Base-by-base conservation (phyloP, 1,140 invertebrate species). In the Eupeodes corollae region DNA sequence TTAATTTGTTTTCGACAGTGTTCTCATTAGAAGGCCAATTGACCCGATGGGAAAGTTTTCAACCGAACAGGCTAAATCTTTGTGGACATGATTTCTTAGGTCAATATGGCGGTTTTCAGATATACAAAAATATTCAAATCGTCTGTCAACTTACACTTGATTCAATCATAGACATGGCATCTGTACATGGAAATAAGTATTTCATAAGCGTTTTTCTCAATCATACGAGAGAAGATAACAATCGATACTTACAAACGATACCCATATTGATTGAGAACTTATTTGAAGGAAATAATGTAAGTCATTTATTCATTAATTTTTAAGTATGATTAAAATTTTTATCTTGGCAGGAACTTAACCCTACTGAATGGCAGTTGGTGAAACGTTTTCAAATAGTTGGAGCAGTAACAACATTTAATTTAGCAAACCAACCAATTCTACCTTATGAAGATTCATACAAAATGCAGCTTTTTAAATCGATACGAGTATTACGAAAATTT, bases 361-460 rank as follows among this genome's bases (percentile, higher is more conserved):
- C 21, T 26, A 8, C 21, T 26, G 67, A 77, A 35, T 78, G 79
- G 78, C 73, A 78, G 49, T 56, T 87, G 14, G 75, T 79, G 0
- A 70, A 77, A 46, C 73, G 83, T 48, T 84, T 86, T 59, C 84
- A 86, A 57, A 52, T 84, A 3, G 70, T 84, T 30, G 79, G 86
- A 52, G 73, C 66, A 5, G 51, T 42, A 1, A 39, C 49, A 9
- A 5, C 14, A 52, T 45, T 41, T 47, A 50, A 0, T 42, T 50
- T 2, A 42, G 47, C 18, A 14, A 30, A 13, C 8, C 46, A 45
- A 33, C 53, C 10, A 6, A 16, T 47, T 42, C 54, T 64, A 0
- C 47, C 30, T 6, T 67, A 61, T 30, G 62, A 64, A 43, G 61
- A 66, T 41, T 47, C 39, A 0, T 56, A 66, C 26, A 66, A 65